These are phyloP conservation scores for Ochlodes sylvanus DNA, from an alignment of 2,888 invertebrate genomes.

Conservation along the genomic window DNA sequence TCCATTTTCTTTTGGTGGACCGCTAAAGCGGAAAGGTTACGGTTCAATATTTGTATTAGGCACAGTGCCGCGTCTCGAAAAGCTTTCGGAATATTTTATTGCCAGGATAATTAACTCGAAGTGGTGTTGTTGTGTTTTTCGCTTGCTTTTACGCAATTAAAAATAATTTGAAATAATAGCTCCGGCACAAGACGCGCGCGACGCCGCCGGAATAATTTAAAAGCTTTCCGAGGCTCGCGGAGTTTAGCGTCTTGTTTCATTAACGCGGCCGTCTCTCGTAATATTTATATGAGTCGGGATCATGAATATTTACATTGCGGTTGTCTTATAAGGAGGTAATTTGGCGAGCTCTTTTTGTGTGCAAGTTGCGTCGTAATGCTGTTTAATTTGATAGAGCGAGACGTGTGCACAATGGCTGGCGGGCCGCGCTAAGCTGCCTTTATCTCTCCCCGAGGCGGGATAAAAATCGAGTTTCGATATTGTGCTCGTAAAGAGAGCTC, in stretches of 20 bases:
- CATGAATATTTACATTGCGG: constrained; percentile 74
- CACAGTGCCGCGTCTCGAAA: constrained; percentile 58
- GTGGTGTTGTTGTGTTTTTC: constrained; percentile 70
- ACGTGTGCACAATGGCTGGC: constrained; percentile 43
- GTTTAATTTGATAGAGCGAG: constrained; percentile 59
- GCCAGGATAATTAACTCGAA: constrained; percentile 69
- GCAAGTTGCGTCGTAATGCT: constrained; percentile 50
- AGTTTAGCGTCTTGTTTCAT: constrained; percentile 80
- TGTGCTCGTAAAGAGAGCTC: constrained; percentile 71
- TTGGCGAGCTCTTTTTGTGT: constrained; percentile 50
- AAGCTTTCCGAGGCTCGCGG: constrained; percentile 60
- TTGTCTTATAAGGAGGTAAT: constrained; percentile 60
- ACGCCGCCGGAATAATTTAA: constrained; percentile 72
- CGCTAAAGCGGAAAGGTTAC: constrained; percentile 62
- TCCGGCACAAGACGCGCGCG: constrained; percentile 62
- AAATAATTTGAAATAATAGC: constrained; percentile 81
- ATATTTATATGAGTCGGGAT: constrained; percentile 73
- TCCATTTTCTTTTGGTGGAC: constrained; percentile 70
- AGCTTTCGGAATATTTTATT: constrained; percentile 64
- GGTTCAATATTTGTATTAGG: constrained; percentile 63
- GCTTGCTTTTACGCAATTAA: constrained; percentile 79
- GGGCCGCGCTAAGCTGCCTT: constrained; percentile 59
- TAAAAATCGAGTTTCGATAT: constrained; percentile 71
- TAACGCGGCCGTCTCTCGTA: constrained; percentile 66
- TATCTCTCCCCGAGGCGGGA: constrained; percentile 67